Evolutionary conservation across 2,888 invertebrate genomes (phyloP), one percentile per base, ranked within the genome.

Genomic region (Sphaerolaimus hirsutus): DNA sequence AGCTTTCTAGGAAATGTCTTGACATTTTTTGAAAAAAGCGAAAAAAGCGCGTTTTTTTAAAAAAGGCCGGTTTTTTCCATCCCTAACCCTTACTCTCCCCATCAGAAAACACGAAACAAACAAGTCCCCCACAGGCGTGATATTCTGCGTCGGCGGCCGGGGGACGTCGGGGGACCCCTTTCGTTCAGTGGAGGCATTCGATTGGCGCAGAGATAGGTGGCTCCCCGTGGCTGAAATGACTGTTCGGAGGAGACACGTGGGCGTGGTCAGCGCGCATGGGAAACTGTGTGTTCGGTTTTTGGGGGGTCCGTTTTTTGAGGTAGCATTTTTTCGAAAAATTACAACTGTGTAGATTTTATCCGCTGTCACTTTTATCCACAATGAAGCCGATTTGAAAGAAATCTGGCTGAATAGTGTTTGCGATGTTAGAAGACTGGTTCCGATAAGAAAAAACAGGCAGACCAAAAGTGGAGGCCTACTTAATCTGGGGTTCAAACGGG

Each of bases 91-190:
- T 10, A 49, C 48, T 47, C 47, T 53, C 22, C 50, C 47, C 46
- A 51, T 52, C 5, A 43, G 52, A n/a, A n/a, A n/a, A n/a, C n/a
- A n/a, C n/a, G n/a, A n/a, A n/a, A n/a, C n/a, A n/a, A n/a, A n/a
- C 32, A 68, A 67, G 52, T 64, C 64, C 45, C 64, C 64, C 48
- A 65, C 68, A 41, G 69, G 69, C 58, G 66, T 69, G 19, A 55
- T 70, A 24, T 70, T 70, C 54, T 70, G 70, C 58, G 68, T 70
- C 22, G 70, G 70, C 19, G 70, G 70, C 12, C 57, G 70, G 46
- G 70, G 53, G 5, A 64, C 65, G 0, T 59, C 63, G 7, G 69
- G 69, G 2, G 68, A 68, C 49, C 70, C 70, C 2, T 70, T 68
- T 55, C 60, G 64, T 3, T 55, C 58, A 38, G 59, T 60, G 29